Evolutionary conservation across 2,113 vertebrate genomes (phyloP).

Genomic region (Neogale vison): DNA sequence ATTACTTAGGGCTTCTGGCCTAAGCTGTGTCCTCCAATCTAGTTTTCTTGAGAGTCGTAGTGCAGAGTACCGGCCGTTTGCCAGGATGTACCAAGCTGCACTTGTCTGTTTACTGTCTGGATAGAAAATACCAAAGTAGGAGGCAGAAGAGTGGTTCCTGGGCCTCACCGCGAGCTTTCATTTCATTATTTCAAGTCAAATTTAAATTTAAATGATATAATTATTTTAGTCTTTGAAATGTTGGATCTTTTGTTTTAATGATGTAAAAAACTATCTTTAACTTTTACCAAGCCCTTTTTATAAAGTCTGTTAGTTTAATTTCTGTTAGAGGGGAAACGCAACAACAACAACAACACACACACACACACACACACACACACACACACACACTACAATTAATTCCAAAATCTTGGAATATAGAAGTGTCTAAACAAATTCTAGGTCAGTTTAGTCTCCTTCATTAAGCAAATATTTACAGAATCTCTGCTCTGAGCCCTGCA

Average conservation of each 20-base stretch:
- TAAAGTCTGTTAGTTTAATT: neutral
- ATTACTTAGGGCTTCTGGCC: neutral
- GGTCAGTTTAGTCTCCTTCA: neutral
- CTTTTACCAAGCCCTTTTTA: neutral
- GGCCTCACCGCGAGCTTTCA: neutral
- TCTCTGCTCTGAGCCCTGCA: neutral
- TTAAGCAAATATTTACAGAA: neutral
- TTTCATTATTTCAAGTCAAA: neutral
- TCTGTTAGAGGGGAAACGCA: neutral
- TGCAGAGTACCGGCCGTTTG: neutral
- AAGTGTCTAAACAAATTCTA: neutral
- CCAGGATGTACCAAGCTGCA: neutral
- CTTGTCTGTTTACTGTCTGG: neutral
- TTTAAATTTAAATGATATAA: slow-evolving; percentile 21
- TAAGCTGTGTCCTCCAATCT: neutral
- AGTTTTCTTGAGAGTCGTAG: neutral
- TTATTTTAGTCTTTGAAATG: neutral
- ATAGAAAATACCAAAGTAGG: neutral
- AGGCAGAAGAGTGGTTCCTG: neutral
- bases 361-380: neutral
- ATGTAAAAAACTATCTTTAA: slow-evolving; percentile 4
- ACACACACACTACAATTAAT: neutral
- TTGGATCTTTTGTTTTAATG: slow-evolving; percentile 5
- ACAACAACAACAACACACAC: neutral
- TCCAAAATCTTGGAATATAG: neutral